Evolutionary conservation across 2,113 vertebrate genomes (phyloP).

Genomic region (Grammomys dolichurus): DNA sequence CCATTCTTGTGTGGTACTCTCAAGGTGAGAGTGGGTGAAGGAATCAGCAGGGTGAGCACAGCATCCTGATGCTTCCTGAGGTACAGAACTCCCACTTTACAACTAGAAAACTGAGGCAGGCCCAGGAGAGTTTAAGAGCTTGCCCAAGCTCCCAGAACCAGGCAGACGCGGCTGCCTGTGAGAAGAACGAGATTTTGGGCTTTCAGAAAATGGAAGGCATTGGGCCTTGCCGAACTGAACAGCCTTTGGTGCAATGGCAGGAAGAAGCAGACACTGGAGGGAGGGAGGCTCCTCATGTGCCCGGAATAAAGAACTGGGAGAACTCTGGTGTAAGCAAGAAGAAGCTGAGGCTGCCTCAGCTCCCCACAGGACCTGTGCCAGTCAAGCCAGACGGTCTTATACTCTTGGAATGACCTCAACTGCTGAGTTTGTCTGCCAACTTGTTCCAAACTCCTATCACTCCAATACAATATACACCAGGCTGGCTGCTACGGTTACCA

Average conservation of each 20-base stretch:
- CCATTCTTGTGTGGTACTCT: neutral
- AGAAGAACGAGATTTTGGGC: neutral
- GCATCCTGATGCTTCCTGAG: neutral
- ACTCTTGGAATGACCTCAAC: neutral
- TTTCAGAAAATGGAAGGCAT: neutral
- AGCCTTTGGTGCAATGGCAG: neutral
- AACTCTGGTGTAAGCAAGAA: neutral
- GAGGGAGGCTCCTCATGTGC: neutral
- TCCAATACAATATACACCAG: neutral
- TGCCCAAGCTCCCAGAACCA: neutral
- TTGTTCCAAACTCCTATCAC: rapidly evolving
- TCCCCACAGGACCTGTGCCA: neutral
- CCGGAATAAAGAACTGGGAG: neutral
- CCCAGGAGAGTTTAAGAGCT: neutral
- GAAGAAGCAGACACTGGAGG: neutral
- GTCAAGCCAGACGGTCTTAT: neutral
- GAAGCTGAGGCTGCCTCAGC: neutral
- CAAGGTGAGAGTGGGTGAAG: neutral
- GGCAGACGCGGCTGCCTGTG: neutral
- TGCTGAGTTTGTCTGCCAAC: neutral
- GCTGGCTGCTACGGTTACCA: neutral
- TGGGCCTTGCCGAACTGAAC: neutral
- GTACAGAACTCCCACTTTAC: neutral
- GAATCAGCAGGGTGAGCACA: neutral
- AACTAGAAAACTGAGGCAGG: neutral